phyloP scores from a whole-genome alignment of 2,888 invertebrate species.

The Rotaria macrura region DNA sequence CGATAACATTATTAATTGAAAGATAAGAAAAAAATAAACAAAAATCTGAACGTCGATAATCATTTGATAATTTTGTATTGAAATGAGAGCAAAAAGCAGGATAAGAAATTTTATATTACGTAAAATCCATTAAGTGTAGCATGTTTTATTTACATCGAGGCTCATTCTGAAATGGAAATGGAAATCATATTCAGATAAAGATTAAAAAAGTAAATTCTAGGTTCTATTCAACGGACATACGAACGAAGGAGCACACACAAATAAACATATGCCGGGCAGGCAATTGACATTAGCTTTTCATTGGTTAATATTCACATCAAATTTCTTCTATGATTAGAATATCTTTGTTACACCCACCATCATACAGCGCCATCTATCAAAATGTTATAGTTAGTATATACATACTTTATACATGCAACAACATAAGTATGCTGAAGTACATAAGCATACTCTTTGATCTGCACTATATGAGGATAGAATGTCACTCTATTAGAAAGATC shows the following conservation, averaged over 20 bases:
- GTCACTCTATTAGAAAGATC: no score
- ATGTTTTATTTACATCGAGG: background rate
- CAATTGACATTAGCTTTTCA: background rate
- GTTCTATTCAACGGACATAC: background rate
- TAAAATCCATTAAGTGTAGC: background rate
- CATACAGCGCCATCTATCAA: background rate
- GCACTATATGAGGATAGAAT: no score
- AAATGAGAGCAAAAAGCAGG: background rate
- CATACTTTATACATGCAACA: no score
- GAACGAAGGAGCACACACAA: background rate
- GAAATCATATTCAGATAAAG: background rate
- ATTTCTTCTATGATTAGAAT: background rate
- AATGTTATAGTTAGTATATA: no score
- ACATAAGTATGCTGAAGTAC: no score
- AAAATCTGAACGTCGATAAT: background rate
- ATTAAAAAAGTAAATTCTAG: background rate
- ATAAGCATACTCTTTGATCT: no score
- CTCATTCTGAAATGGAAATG: background rate
- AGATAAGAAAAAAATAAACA: conserved; percentile 3
- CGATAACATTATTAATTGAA: background rate
- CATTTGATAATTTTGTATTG: background rate
- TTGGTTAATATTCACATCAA: background rate
- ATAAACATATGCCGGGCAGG: background rate
- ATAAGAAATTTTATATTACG: background rate
- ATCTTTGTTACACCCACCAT: background rate